A percentile compares a stretch with the other conserved stretches of the same genome.
Conservation (phyloP, 2,113 vertebrate species). For the Perca flavescens region DNA sequence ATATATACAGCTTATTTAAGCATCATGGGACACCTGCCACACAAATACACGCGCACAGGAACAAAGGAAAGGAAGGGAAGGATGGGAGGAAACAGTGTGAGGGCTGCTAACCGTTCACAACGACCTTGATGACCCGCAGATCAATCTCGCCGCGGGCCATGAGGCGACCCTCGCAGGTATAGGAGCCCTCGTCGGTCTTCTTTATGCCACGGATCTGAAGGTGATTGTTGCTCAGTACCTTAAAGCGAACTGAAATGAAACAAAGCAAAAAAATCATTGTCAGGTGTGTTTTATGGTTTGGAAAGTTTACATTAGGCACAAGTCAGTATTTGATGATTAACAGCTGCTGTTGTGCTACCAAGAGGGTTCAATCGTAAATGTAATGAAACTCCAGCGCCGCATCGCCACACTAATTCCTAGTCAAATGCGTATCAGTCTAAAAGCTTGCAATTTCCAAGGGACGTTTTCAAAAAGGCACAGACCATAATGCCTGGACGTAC, state of each 20-base stretch:
- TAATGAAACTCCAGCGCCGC: background rate
- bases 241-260: slow-evolving; percentile 89
- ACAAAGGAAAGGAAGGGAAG: slow-evolving; percentile 29
- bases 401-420: too few relatives aligned
- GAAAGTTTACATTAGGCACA: slow-evolving; percentile 22
- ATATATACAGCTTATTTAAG: slow-evolving; percentile 54
- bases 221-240: slow-evolving; percentile 94
- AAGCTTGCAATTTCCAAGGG: too few relatives aligned
- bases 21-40: slow-evolving; percentile 61
- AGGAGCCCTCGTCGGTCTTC: slow-evolving; percentile 95
- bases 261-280: slow-evolving; percentile 31
- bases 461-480: too few relatives aligned
- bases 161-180: slow-evolving; percentile 95
- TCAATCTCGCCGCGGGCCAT: slow-evolving; percentile 96
- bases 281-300: slow-evolving; percentile 11
- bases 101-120: slow-evolving; percentile 93
- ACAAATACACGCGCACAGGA: slow-evolving; percentile 39
- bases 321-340: slow-evolving; percentile 18
- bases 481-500: too few relatives aligned
- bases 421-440: too few relatives aligned
- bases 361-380: background rate
- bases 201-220: slow-evolving; percentile 96
- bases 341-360: background rate
- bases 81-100: slow-evolving; percentile 18
- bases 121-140: slow-evolving; percentile 93